Base-by-base conservation (phyloP, 2,113 vertebrate genomes). In the Cynocephalus volans region DNA sequence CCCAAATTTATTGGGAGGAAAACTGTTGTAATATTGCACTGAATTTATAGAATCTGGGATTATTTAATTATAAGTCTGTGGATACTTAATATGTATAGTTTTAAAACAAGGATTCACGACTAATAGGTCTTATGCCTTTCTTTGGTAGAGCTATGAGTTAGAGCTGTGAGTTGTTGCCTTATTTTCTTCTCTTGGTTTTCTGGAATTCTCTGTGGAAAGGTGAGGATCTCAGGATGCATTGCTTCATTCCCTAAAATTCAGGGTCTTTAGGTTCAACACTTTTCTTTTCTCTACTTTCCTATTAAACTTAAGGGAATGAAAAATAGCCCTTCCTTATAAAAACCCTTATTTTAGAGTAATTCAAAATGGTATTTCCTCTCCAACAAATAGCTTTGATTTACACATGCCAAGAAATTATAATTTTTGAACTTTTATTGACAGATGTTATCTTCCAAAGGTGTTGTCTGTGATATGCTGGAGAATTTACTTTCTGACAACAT, bases 11-110 rank as follows among this genome's bases (percentile, higher is more conserved):
- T 58, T 69, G 58, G 64, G 52, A 96, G 41, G 3, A 70, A 73
- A 93, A 76, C 31, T 88, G 28, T 85, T 60, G 33, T 56, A 13
- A 69, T 73, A 85, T 33, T 88, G 14, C 8, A 41, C 41, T 73
- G 21, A 76, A 79, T 79, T 73, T 96, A 87, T 93, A 93, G 73
- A 95, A 92, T 11, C 62, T 95, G 41, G 41, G 45, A 88, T 95
- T 95, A 50, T 84, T 81, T 95, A 92, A 75, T 64, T 73, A 9
- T 84, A 83, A 94, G 21, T 81, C 17, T 86, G 0, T 83, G 69
- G 8, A 19, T 89, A 15, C 85, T 70, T 65, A 48, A 56, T 91
- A 82, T 58, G 41, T 69, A 21, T 83, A 90, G n/a, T 26, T 97
- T 1, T 84, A 65, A 82, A 93, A 90, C 41, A 88, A 88, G n/a